Evolutionary conservation across 2,113 vertebrate genomes (phyloP), one percentile per base, ranked within the genome.

Genomic region (Stigmatopora nigra): DNA sequence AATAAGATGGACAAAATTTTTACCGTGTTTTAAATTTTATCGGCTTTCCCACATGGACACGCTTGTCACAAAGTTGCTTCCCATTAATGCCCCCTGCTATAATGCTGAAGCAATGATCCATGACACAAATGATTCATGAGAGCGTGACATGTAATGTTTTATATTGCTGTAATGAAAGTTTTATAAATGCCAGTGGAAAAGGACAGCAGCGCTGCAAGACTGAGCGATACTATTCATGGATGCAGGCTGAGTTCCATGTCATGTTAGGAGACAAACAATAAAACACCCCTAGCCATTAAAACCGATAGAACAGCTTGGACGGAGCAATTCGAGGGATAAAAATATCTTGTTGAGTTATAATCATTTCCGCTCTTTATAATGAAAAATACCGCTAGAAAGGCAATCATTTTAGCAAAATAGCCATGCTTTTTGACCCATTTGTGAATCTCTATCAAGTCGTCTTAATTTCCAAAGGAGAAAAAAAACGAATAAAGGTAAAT

Each of bases 111-210:
- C 83, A 76, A 77, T 77, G 78, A 82, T 86, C 82, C 82, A 61
- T 76, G 78, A 73, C 80, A 67, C 82, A 56, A 82, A 81, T 84
- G 85, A 88, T 88, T 85, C 82, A 86, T 81, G 79, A 70, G 80
- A 72, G 73, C 55, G 9, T 62, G 78, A 72, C 80, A 75, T 76
- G 79, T 73, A 75, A 82, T 78, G 81, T 82, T 83, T 84, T 86
- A 82, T 82, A 82, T 55, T 53, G 68, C 71, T 38, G 74, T 81
- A 76, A 80, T 86, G 62, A 84, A 87, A 88, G 71, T 81, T 86
- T 87, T 80, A 84, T 84, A 82, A 84, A 86, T 82, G 83, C 75
- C 83, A 80, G 67, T 56, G 4, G 66, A 73, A 70, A 68, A 68
- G 58, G 57, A 73, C 60, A 49, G 52, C 38, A 5, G 57, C 49